phyloP scores from a whole-genome alignment of 1,140 invertebrate genomes.

The Steinernema khuongi region DNA sequence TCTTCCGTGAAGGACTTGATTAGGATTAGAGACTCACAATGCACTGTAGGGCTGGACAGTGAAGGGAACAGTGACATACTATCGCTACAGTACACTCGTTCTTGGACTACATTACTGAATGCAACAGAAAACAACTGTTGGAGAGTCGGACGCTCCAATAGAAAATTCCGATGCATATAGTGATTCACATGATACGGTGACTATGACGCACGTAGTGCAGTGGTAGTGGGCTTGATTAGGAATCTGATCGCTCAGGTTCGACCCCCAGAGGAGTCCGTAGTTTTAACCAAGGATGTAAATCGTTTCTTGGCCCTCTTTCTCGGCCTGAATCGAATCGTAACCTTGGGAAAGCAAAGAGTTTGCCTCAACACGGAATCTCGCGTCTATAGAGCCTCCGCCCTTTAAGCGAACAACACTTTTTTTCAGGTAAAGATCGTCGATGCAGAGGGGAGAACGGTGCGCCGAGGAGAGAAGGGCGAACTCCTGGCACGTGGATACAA shows the following conservation, averaged over 20 bases:
- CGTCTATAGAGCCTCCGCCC: slow-evolving; percentile 3
- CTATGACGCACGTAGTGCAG: not conserved
- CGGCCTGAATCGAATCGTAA: not conserved
- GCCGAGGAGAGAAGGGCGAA: slow-evolving; percentile 74
- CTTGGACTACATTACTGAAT: no score
- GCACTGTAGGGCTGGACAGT: no score
- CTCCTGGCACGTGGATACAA: slow-evolving; percentile 74
- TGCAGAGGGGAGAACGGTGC: slow-evolving; percentile 68
- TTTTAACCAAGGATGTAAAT: slow-evolving; percentile 12
- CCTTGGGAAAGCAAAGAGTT: not conserved
- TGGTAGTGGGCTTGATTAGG: not conserved
- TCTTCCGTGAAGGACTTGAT: no score
- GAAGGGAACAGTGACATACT: no score
- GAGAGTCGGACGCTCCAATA: no score
- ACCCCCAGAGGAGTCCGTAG: not conserved
- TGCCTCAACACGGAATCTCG: not conserved
- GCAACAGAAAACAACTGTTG: no score
- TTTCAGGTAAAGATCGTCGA: slow-evolving; percentile 70
- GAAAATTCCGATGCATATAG: no score
- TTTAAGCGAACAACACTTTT: slow-evolving; percentile 21
- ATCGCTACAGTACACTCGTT: no score
- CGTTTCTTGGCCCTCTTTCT: not conserved
- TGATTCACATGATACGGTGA: no score
- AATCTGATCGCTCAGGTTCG: not conserved
- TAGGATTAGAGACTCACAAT: no score